Conservation (phyloP, 2,113 vertebrate species). For the Pardalotus punctatus region DNA sequence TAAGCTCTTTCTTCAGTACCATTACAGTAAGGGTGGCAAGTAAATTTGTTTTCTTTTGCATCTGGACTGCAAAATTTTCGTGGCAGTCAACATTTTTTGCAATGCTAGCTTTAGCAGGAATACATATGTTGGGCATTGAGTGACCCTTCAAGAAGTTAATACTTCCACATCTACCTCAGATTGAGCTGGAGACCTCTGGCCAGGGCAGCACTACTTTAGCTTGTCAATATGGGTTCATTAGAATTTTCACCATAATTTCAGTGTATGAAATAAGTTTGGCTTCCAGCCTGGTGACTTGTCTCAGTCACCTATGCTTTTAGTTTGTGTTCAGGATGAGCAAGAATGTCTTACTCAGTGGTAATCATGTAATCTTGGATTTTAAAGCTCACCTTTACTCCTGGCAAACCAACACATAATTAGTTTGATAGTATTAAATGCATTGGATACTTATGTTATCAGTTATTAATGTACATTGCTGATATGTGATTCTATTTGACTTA, state of each 20-base stretch:
- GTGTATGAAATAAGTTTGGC: background rate
- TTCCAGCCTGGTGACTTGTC: slow-evolving; percentile 26
- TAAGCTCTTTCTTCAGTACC: background rate
- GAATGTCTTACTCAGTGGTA: slow-evolving; percentile 15
- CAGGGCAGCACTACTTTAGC: background rate
- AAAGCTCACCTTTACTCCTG: slow-evolving; percentile 47
- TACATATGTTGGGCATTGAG: accelerated
- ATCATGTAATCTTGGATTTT: slow-evolving; percentile 38
- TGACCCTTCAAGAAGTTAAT: background rate
- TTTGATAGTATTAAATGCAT: slow-evolving; percentile 1
- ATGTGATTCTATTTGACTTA: background rate
- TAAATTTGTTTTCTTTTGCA: background rate
- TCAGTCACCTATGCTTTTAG: slow-evolving; percentile 40
- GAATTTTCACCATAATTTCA: slow-evolving; percentile 29
- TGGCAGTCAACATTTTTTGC: background rate
- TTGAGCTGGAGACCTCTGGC: background rate
- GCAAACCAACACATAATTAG: slow-evolving; percentile 49
- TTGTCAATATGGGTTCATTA: background rate
- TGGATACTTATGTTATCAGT: slow-evolving; percentile 56
- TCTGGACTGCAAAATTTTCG: background rate
- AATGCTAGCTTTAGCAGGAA: background rate
- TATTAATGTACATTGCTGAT: slow-evolving; percentile 28
- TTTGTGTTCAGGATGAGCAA: background rate
- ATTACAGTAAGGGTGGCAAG: background rate
- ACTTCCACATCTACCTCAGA: background rate